Evolutionary conservation across 2,888 invertebrate genomes (phyloP).

Genomic region (Neocrepidodera transversa): DNA sequence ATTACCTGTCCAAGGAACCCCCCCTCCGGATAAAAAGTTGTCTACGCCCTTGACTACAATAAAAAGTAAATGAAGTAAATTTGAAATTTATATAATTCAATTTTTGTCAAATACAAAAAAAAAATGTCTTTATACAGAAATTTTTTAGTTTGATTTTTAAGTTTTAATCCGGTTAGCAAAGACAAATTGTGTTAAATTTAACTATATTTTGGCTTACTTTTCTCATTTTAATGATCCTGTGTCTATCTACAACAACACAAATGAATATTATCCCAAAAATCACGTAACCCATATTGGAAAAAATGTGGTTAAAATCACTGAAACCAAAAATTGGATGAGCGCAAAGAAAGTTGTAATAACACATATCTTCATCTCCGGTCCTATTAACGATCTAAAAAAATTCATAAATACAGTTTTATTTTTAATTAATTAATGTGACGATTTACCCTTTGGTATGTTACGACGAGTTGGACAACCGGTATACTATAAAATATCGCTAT

Average conservation of each 20-base stretch:
- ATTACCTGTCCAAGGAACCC: too few relatives aligned
- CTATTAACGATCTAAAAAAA: slow-evolving; percentile 70
- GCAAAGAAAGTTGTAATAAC: slow-evolving; percentile 90
- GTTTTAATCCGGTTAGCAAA: too few relatives aligned
- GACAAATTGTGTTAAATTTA: too few relatives aligned
- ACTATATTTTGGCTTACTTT: too few relatives aligned
- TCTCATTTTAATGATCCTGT: slow-evolving; percentile 50
- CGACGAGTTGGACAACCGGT: slow-evolving; percentile 84
- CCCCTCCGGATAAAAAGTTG: too few relatives aligned
- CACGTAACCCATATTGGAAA: slow-evolving; percentile 83
- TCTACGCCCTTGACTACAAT: too few relatives aligned
- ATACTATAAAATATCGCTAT: slow-evolving; percentile 85
- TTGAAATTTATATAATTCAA: too few relatives aligned
- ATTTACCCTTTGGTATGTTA: slow-evolving; percentile 77
- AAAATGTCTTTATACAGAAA: too few relatives aligned
- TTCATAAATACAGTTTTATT: neutral
- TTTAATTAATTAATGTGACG: neutral
- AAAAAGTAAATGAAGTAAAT: too few relatives aligned
- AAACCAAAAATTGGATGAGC: slow-evolving; percentile 77
- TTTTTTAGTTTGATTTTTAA: too few relatives aligned
- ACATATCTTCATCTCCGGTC: slow-evolving; percentile 85
- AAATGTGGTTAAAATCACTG: slow-evolving; percentile 87
- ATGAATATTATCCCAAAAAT: slow-evolving; percentile 80
- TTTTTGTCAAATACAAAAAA: too few relatives aligned
- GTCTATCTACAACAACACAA: slow-evolving; percentile 69